Percentiles rank a stretch among this genome's conserved stretches.
phyloP scores from a whole-genome alignment of 35 echinoderm and acorn worm genomes.

The Lytechinus variegatus region DNA sequence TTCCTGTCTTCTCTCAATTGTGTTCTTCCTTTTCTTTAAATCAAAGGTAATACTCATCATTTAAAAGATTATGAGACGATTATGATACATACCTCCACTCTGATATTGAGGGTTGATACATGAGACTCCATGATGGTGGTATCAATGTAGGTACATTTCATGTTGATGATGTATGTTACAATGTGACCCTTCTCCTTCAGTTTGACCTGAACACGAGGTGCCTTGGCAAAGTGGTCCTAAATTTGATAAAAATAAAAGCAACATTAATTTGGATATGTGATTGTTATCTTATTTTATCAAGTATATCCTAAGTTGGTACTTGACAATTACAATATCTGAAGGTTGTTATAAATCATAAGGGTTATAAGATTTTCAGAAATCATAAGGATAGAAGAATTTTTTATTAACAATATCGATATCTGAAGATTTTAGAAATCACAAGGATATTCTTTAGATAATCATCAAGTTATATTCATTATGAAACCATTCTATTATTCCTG shows the following conservation, averaged over 20 bases:
- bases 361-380: no score
- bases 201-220: slow-evolving; percentile 37
- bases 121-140: slow-evolving; percentile 67
- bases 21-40: background rate
- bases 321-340: no score
- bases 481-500: no score
- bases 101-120: slow-evolving; percentile 49
- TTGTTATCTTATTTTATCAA: background rate
- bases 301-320: background rate
- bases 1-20: no score
- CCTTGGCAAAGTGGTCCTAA: slow-evolving; percentile 65
- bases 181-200: slow-evolving; percentile 76
- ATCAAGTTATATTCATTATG: no score
- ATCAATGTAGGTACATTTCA: slow-evolving; percentile 70
- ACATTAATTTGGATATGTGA: background rate
- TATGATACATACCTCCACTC: slow-evolving; percentile 63
- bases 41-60: background rate
- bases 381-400: no score
- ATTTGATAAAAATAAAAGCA: background rate
- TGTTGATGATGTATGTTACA: slow-evolving; percentile 74
- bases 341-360: no score
- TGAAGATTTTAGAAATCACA: no score
- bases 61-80: background rate
- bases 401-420: no score
- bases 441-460: no score